A percentile compares a stretch with the other conserved stretches of the same genome.
Conservation (phyloP, 2,797 vertebrate species). For the Loris lydekkerianus region DNA sequence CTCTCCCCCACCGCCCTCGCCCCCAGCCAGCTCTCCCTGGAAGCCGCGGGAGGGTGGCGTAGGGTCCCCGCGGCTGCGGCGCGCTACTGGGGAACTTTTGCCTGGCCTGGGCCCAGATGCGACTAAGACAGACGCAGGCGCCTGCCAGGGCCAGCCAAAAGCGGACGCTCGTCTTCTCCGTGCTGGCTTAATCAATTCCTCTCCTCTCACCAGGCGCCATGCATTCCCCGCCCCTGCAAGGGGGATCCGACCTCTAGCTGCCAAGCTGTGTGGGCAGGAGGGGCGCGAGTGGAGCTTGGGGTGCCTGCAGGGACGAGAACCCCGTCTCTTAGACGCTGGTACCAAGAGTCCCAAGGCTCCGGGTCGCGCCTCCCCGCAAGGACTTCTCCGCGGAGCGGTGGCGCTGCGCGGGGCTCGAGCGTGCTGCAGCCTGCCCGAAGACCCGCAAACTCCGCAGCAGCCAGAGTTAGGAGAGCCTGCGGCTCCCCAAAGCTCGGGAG, state of each 20-base stretch:
- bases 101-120: slow-evolving; percentile 32
- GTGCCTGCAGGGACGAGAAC: not conserved
- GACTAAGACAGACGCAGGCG: not conserved
- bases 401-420: not conserved
- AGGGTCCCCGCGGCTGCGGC: not conserved
- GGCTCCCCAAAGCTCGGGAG: not conserved
- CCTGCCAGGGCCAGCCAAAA: not conserved
- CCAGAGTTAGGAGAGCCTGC: slow-evolving; percentile 62
- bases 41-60: not conserved
- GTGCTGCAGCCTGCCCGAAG: slow-evolving; percentile 35
- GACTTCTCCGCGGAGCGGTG: not conserved
- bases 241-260: slow-evolving; percentile 4
- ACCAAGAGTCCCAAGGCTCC: slow-evolving; percentile 17
- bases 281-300: not conserved
- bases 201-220: not conserved
- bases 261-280: not conserved
- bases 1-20: not conserved
- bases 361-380: slow-evolving; percentile 34
- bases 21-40: not conserved
- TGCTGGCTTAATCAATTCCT: not conserved
- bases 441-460: slow-evolving; percentile 72
- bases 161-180: not conserved
- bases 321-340: not conserved
- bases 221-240: not conserved
- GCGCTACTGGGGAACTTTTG: slow-evolving; percentile 75